phyloP scores from a whole-genome alignment of 2,797 vertebrate species.

The Pelodytes ibericus region DNA sequence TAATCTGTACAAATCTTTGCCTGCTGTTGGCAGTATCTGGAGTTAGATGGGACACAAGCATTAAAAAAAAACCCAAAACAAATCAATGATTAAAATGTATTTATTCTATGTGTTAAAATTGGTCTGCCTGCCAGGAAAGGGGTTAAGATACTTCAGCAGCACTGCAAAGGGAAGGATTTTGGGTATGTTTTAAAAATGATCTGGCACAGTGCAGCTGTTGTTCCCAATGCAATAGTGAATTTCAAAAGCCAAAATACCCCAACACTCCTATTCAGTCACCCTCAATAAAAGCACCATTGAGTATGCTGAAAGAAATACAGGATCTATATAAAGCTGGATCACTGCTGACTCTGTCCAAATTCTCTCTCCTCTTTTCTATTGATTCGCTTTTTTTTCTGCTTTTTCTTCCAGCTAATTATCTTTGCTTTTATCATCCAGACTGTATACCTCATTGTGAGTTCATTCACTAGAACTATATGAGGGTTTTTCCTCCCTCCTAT shows the following conservation, averaged over 20 bases:
- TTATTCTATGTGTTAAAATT: too few species aligned
- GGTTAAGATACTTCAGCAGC: slow-evolving; percentile 35
- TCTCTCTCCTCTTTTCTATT: slow-evolving; percentile 41
- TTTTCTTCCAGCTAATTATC: slow-evolving; percentile 45
- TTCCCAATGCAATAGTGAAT: slow-evolving; percentile 58
- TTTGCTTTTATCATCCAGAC: slow-evolving; percentile 22
- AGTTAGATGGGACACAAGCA: too few species aligned
- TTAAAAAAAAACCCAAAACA: too few species aligned
- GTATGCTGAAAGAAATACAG: slow-evolving; percentile 52
- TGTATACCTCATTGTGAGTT: slow-evolving; percentile 3
- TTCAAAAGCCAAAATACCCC: slow-evolving; percentile 58
- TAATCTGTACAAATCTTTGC: too few species aligned
- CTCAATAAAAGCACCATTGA: slow-evolving; percentile 67
- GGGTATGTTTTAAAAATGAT: slow-evolving; percentile 38
- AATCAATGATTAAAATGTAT: too few species aligned
- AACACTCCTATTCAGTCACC: slow-evolving; percentile 58
- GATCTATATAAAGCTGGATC: slow-evolving; percentile 56
- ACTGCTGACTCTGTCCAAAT: slow-evolving; percentile 55
- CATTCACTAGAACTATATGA: slow-evolving; percentile 14
- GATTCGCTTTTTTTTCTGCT: slow-evolving; percentile 38
- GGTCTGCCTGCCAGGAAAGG: background rate
- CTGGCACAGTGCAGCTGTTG: slow-evolving; percentile 52
- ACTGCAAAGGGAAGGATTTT: slow-evolving; percentile 33
- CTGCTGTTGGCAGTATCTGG: too few species aligned
- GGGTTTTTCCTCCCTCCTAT: slow-evolving; percentile 13